A percentile compares a stretch with the other conserved stretches of the same genome.
Evolutionary conservation across 2,113 vertebrate genomes (phyloP).

Genomic region (Brienomyrus longianalis): DNA sequence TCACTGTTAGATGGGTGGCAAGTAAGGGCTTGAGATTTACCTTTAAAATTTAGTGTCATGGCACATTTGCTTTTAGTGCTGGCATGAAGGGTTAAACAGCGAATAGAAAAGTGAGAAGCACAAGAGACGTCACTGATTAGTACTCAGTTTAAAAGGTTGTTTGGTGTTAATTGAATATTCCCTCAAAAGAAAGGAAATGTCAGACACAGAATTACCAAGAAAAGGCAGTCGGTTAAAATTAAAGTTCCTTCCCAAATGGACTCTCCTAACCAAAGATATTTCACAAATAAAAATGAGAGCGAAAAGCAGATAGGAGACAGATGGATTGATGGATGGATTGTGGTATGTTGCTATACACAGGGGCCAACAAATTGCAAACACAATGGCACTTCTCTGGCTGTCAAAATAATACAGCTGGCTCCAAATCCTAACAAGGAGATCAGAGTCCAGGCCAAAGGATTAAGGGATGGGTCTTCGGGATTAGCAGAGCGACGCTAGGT

Average conservation of each 20-base stretch:
- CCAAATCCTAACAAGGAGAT: background rate
- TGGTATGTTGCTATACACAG: background rate
- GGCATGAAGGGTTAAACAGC: background rate
- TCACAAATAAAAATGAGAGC: background rate
- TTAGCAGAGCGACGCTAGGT: background rate
- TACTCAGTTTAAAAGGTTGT: constrained; percentile 7
- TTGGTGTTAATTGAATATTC: constrained; percentile 2
- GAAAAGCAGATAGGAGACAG: background rate
- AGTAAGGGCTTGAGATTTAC: background rate
- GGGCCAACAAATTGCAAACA: background rate
- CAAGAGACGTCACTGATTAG: background rate
- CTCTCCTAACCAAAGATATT: background rate
- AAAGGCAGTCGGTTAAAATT: constrained; percentile 6
- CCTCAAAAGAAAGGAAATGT: constrained; percentile 8
- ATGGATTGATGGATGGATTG: background rate
- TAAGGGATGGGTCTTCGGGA: background rate
- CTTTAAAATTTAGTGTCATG: background rate
- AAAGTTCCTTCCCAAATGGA: constrained; percentile 14
- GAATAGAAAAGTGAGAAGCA: background rate
- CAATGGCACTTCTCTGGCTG: background rate
- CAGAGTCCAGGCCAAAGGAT: background rate
- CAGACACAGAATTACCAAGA: background rate
- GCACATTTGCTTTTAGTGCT: background rate
- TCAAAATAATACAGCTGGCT: background rate
- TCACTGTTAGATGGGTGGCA: background rate